Evolutionary conservation across 2,888 invertebrate genomes (phyloP), one percentile per base, ranked within the genome.

Genomic region (Gastracanthus pulcherrimus): DNA sequence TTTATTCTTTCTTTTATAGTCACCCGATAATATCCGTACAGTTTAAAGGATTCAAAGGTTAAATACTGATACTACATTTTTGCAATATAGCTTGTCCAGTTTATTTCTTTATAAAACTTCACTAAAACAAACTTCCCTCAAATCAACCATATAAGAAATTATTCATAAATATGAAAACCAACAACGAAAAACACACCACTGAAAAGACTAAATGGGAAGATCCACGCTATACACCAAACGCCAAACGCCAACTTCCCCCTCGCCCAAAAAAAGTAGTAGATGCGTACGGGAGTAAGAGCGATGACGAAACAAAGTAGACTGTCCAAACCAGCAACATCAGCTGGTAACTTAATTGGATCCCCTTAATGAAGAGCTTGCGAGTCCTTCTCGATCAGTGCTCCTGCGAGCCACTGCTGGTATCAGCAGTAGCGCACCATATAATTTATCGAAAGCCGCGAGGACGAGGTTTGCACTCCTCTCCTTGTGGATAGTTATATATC

Each of bases 281-380:
- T 9, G 31, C 0, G 31, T 36, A 16, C 16, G n/a, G 31, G 51
- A 69, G 48, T 26, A 48, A 34, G 31, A 51, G 31, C 31, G 23
- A 51, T 51, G 51, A 23, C 34, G 26, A 23, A 41, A 31, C 3
- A 16, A 7, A 55, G n/a, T 16, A 41, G 48, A 29, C 55, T 26
- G 55, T 71, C 38, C 31, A 55, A 66, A 6, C 13, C 70, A 58
- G 34, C 13, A 3, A 16, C 9, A 31, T 11, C 19, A 19, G 5
- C 55, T n/a, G 29, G 69, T 75, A 80, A 80, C 75, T 75, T 69
- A 80, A 75, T 75, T 34, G 34, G 62, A 51, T 51, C 19, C 48
- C 16, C 48, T 48, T 75, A 69, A 80, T 34, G 69, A 62, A 51
- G 31, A 36, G 4, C 60, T 38, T 48, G 19, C 16, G 34, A 13